Conservation (phyloP, 1,140 invertebrate genomes). For the Aphelinus certus region DNA sequence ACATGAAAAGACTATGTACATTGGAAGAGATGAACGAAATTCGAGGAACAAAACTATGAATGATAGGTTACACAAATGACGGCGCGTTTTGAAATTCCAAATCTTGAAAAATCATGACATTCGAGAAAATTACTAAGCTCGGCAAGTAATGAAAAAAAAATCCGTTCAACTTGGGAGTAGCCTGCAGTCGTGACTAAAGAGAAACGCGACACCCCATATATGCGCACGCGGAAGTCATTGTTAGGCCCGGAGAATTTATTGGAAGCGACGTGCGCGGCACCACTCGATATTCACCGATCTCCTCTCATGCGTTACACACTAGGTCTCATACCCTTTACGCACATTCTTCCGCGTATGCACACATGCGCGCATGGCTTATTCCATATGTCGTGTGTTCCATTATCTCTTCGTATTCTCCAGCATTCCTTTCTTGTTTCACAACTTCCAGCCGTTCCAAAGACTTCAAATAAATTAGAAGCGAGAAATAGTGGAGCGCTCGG, state of each 20-base stretch:
- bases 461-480: constrained; percentile 26
- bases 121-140: too few species aligned
- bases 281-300: constrained; percentile 33
- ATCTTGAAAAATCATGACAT: too few species aligned
- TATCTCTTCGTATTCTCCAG: not conserved
- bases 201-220: constrained; percentile 27
- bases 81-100: too few species aligned
- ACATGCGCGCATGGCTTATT: not conserved
- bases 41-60: too few species aligned
- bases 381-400: not conserved
- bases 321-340: not conserved
- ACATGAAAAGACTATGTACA: too few species aligned
- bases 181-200: too few species aligned
- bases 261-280: constrained; percentile 4
- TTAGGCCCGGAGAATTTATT: constrained; percentile 28
- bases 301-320: constrained; percentile 6
- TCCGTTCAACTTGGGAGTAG: too few species aligned
- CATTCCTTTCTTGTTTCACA: constrained; percentile 12
- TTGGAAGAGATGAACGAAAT: too few species aligned
- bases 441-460: constrained; percentile 14
- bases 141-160: too few species aligned
- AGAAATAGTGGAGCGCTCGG: not conserved
- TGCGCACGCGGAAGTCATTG: constrained; percentile 23
- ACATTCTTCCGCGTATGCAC: not conserved
- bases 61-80: too few species aligned